Percentiles rank a stretch among this genome's conserved stretches.
phyloP scores from a whole-genome alignment of 1,140 invertebrate species.

The Adelges cooleyi region DNA sequence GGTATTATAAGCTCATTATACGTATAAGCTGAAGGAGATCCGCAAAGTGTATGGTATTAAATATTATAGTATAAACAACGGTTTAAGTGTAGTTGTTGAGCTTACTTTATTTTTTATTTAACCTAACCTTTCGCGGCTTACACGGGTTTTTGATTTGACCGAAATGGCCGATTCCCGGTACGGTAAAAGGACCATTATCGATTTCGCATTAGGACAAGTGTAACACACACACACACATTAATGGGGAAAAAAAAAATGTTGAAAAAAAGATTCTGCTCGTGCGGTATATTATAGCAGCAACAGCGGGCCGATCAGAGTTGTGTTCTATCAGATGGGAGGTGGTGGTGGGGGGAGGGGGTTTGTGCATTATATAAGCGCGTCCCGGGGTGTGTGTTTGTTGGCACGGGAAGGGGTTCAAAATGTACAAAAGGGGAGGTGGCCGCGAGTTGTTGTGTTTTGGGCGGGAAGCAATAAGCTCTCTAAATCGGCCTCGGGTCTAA shows the following conservation, averaged over 20 bases:
- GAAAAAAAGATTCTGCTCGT: no score
- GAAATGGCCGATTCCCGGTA: not conserved
- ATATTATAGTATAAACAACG: no score
- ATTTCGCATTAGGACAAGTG: constrained; percentile 21
- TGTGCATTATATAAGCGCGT: constrained; percentile 5
- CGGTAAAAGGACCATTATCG: constrained; percentile 14
- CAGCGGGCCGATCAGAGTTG: not conserved
- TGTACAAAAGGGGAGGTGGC: no score
- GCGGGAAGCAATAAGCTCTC: constrained; percentile 27
- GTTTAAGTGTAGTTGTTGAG: no score
- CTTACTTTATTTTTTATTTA: no score
- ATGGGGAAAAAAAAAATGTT: not conserved
- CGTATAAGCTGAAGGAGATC: no score
- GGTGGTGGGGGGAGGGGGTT: no score
- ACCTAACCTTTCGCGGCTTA: no score
- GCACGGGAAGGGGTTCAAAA: constrained; percentile 23
- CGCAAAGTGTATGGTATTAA: no score
- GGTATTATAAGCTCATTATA: no score
- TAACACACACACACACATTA: constrained; percentile 21
- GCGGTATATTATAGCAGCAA: not conserved
- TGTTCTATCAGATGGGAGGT: no score
- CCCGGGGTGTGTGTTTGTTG: not conserved
- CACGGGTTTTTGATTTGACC: no score
- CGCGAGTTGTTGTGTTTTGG: not conserved
- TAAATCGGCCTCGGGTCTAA: constrained; percentile 13